Base-by-base conservation (phyloP, 2,888 invertebrate species). In the Tetramorium bicarinatum region DNA sequence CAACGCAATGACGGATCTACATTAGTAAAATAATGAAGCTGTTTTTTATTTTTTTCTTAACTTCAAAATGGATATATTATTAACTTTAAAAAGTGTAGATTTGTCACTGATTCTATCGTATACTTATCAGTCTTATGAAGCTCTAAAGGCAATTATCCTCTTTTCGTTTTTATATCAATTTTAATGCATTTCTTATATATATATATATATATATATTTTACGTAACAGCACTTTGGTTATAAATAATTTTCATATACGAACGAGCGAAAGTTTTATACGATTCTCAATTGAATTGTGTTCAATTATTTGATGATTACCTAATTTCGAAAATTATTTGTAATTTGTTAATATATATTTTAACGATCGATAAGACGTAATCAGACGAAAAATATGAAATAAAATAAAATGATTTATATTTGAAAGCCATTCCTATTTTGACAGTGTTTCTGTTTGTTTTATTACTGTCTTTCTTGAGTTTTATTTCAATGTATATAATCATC, bases 351-450 rank as follows among this genome's bases (percentile, higher is more conserved):
- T 15, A 13, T 25, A 41, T 66, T 9, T 18, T 25, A 15, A 66
- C 44, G 3, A 44, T 64, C 13, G 25, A 74, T 44, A 13, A 44
- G 3, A 29, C 7, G n/a, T 18, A 47, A 52, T 71, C 34, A 52
- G 29, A 41, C 1, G 15, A 59, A 59, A n/a, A n/a, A 47, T 47
- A 67, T 66, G 3, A 79, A 1, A 79, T 44, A 1, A 41, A 71
- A 41, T 44, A 29, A 6, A 0, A 77, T 44, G 29, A 67, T 71
- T 56, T 21, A 71, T 56, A 69, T 44, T 59, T 34, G 25, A 66
- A 81, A 66, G 54, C 18, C 83, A 88, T 88, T 88, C 81, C 85
- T 85, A 38, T 76, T 86, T 49, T 59, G 25, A 75, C 75, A 86
- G 54, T 88, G 88, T 81, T 88, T 85, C 69, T 69, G 61, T 67